phyloP scores from a whole-genome alignment of 2,888 invertebrate genomes.

The Deilephila porcellus region DNA sequence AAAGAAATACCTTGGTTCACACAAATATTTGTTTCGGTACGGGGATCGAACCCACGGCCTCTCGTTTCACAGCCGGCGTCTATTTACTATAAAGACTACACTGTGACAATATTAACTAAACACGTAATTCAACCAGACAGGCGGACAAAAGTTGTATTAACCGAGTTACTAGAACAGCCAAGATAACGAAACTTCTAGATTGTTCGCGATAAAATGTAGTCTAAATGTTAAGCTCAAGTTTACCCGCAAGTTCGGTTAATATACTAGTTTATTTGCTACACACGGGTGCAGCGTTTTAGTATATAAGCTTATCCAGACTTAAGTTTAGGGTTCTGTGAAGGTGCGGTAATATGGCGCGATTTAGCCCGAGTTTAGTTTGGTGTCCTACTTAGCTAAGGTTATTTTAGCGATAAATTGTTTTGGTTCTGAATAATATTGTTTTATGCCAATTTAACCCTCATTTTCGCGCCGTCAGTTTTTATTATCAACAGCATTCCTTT shows the following conservation, averaged over 20 bases:
- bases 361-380: neutral
- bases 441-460: no score
- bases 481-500: no score
- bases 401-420: no score
- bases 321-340: neutral
- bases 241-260: neutral
- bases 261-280: neutral
- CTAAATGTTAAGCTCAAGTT: constrained; percentile 3
- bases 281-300: neutral
- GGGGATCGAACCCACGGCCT: no score
- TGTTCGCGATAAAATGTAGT: neutral
- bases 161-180: neutral
- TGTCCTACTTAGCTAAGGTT: no score
- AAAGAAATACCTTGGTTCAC: no score
- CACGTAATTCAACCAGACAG: neutral
- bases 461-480: no score
- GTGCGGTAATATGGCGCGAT: neutral
- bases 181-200: constrained; percentile 9
- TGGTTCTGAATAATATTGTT: no score
- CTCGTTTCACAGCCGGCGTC: no score
- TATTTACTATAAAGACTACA: no score
- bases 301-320: neutral
- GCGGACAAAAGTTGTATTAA: neutral
- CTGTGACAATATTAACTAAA: neutral
- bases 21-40: no score